A percentile compares a stretch with the other conserved stretches of the same genome.
Conservation (phyloP, 2,113 vertebrate genomes). For the Paramisgurnus dabryanus region DNA sequence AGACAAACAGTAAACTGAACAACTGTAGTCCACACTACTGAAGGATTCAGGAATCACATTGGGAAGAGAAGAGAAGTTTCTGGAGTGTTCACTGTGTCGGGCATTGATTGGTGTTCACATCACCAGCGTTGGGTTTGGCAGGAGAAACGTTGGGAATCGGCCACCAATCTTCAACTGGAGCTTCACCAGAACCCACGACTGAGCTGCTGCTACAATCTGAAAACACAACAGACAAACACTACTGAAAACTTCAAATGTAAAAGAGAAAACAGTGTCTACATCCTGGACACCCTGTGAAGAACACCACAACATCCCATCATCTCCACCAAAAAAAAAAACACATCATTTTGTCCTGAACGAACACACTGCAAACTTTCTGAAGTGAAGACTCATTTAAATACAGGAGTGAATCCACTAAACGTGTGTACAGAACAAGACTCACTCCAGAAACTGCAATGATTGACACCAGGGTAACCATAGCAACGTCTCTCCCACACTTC, state of each 20-base stretch:
- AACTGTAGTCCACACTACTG: too few relatives aligned
- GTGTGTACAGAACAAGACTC: too few relatives aligned
- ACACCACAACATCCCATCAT: neutral
- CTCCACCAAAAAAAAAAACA: neutral
- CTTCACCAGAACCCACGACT: neutral
- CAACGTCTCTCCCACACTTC: too few relatives aligned
- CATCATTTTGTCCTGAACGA: too few relatives aligned
- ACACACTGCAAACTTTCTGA: too few relatives aligned
- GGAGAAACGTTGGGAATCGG: conserved; percentile 25
- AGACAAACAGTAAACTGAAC: neutral
- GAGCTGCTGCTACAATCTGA: conserved; percentile 11
- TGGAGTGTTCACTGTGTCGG: conserved; percentile 37
- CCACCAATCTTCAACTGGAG: conserved; percentile 31
- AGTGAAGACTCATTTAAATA: too few relatives aligned
- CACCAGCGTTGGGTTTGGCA: neutral
- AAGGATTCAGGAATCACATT: too few relatives aligned
- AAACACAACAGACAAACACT: neutral
- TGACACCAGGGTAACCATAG: too few relatives aligned
- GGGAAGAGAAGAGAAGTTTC: neutral
- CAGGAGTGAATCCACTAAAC: too few relatives aligned
- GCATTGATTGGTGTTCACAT: conserved; percentile 28
- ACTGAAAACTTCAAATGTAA: neutral
- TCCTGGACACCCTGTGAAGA: neutral
- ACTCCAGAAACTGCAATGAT: too few relatives aligned
- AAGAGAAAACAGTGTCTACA: neutral